Base-by-base conservation (phyloP, 1,140 invertebrate species). In the Mycetomoellerius zeteki region DNA sequence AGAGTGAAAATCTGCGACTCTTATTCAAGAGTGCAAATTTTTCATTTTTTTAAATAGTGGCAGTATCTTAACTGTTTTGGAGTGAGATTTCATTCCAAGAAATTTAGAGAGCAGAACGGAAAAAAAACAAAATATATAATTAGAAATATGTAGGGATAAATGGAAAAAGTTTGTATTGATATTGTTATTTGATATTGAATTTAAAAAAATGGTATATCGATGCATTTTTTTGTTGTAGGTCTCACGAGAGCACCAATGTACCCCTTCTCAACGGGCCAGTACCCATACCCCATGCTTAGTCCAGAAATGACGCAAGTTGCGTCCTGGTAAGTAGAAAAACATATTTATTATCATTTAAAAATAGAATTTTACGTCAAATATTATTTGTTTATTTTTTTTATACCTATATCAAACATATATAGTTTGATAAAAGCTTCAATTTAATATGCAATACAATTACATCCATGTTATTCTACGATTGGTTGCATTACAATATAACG, bases 221-320 rank as follows among this genome's bases (percentile, higher is more conserved):
- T 43, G 8, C 54, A 24, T 92, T 91, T 86, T 84, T 91, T 65
- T 37, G 89, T 97, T 96, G 87, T 96, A 97, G 98, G 98, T 93
- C 96, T 99, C 90, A 98, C 98, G 88, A 97, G 98, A 95, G 98
- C 98, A 60, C 97, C 98, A 14, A 98, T 99, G 97, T 99, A 99
- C 96, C 97, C 98, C 78, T 98, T 99, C 94, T 96, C 95, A 90
- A 96, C 98, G 92, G 97, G 97, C 92, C 98, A 98, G 95, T 99
- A 99, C 95, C 97, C 98, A 65, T 99, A 99, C 96, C 98, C 98
- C 92, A 98, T 99, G 96, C 97, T 99, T 92, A 98, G 98, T 95
- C 98, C 98, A 88, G 99, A 99, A 95, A 98, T 99, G 97, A 97
- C 98, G 93, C 98, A 99, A 96, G 98, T 99, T 91, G 98, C 97